Base-by-base conservation (phyloP, 2,113 vertebrate species). In the Asarcornis scutulata region DNA sequence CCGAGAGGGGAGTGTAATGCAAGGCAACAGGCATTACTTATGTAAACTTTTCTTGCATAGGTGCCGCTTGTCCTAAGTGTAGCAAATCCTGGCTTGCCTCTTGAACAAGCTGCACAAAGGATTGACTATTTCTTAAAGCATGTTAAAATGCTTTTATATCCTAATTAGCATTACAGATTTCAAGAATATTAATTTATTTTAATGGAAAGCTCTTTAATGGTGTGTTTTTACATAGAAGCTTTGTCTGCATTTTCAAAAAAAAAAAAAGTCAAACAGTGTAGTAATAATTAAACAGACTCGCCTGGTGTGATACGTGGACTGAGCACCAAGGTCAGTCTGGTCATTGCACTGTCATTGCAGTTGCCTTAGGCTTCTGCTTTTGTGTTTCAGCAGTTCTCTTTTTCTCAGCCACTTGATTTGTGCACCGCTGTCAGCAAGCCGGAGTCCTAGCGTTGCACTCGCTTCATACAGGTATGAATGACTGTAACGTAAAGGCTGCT, bases 91-190 rank as follows among this genome's bases (percentile, higher is more conserved):
- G 75, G 46, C 78, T 88, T 86, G 59, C 42, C 48, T 48, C 56
- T 73, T 71, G 32, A 78, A 22, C 42, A 83, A 68, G 46, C 56
- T 86, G 56, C 81, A 88, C 79, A 86, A 85, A 90, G 72, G 56
- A 55, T 15, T 69, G 55, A 20, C 73, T 95, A 8, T 87, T 87
- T 85, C 58, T 93, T 88, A 88, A 71, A 50, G 36, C 40, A 66
- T 42, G 25, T 89, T 88, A 69, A 89, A 89, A 58, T 67, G 42
- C 58, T 88, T 95, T 91, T 81, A 31, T 76, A 80, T 71, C 63
- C 29, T 83, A 86, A 63, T 79, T 77, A 86, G 25, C 48, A 40
- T 64, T 91, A 74, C 42, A 26, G 26, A 62, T 69, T 93, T 83
- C 55, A 88, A 64, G 59, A 93, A 78, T 60, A n/a, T 26, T 16